These are phyloP conservation scores for Dynastes maya DNA, from an alignment of 2,888 invertebrate species.

Conservation along the genomic window DNA sequence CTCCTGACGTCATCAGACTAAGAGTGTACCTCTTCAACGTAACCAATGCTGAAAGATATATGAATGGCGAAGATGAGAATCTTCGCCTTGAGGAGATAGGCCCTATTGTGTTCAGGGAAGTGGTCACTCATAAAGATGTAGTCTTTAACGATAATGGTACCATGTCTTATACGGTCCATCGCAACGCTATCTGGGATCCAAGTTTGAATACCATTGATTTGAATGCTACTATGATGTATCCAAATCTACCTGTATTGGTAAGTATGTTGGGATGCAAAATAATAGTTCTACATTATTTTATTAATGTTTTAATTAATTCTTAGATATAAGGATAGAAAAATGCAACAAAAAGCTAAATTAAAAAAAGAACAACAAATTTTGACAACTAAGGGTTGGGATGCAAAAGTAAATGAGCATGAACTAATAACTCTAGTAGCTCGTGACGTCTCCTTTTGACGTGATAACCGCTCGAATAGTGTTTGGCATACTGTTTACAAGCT, in stretches of 20 bases:
- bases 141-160: constrained; percentile 77
- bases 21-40: constrained; percentile 85
- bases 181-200: constrained; percentile 75
- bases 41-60: constrained; percentile 83
- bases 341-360: no score
- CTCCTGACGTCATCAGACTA: constrained; percentile 79
- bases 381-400: no score
- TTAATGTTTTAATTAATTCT: no score
- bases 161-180: constrained; percentile 75
- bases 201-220: constrained; percentile 74
- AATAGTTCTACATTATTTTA: no score
- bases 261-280: constrained; percentile 60
- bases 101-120: constrained; percentile 80
- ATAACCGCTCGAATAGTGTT: no score
- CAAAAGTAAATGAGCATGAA: no score
- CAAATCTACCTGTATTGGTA: constrained; percentile 76
- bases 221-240: constrained; percentile 76
- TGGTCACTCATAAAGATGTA: constrained; percentile 74
- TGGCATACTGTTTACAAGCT: no score
- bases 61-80: constrained; percentile 77
- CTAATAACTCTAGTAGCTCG: no score
- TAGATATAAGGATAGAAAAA: no score
- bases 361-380: no score
- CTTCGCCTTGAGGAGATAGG: constrained; percentile 83
- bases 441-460: no score